phyloP scores from a whole-genome alignment of 1,140 invertebrate species.

The Uloborus diversus region DNA sequence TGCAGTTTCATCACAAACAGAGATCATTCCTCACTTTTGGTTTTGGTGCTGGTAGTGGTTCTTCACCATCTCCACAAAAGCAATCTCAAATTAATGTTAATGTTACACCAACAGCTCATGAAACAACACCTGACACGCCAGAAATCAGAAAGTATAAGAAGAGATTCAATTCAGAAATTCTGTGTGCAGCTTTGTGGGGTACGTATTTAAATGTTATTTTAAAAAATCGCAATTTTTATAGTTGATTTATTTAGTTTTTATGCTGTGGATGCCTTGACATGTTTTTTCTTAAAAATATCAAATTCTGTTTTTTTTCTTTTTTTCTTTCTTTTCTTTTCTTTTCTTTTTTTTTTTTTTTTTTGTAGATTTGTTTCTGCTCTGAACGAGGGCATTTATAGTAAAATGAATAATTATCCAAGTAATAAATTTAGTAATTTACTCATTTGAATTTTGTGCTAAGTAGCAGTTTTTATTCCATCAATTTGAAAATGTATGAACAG shows the following conservation, averaged over 20 bases:
- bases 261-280: neutral
- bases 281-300: neutral
- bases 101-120: slow-evolving; percentile 91
- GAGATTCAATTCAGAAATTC: slow-evolving; percentile 94
- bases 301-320: neutral
- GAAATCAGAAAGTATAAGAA: slow-evolving; percentile 95
- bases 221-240: no score
- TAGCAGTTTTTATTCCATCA: no score
- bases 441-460: no score
- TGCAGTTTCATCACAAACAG: slow-evolving; percentile 89
- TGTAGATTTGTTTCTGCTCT: no score
- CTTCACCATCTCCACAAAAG: slow-evolving; percentile 70
- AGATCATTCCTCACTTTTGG: slow-evolving; percentile 96
- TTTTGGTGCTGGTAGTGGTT: slow-evolving; percentile 76
- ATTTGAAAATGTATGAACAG: no score
- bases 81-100: slow-evolving; percentile 97
- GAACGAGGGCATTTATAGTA: no score
- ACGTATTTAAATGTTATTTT: slow-evolving; percentile 5
- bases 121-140: slow-evolving; percentile 90
- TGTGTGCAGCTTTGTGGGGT: slow-evolving; percentile 97
- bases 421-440: no score
- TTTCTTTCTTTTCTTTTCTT: neutral
- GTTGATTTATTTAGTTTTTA: neutral
- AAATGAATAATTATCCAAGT: no score
- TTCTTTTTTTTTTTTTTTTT: no score